Conservation (phyloP, 2,888 invertebrate species). For the Eurytoma adleriae region DNA sequence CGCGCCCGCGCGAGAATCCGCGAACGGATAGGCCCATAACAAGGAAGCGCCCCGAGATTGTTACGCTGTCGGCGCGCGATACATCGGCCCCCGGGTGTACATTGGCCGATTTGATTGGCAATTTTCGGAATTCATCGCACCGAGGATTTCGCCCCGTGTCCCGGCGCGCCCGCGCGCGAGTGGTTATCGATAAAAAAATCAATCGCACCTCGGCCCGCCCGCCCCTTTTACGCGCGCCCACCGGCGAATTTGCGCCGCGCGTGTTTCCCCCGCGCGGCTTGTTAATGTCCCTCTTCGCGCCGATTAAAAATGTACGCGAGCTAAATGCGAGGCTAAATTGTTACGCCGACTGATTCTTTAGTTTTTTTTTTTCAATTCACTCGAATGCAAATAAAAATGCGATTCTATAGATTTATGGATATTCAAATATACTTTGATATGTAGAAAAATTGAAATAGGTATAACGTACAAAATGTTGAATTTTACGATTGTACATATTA, state of each 20-base stretch:
- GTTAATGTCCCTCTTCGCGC: too few species aligned
- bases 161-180: background rate
- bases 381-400: too few species aligned
- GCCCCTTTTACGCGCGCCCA: background rate
- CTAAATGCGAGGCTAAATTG: too few species aligned
- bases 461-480: too few species aligned
- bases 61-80: conserved; percentile 28
- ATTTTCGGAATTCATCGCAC: conserved; percentile 34
- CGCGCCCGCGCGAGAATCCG: background rate
- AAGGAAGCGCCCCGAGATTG: conserved; percentile 51
- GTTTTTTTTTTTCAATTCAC: too few species aligned
- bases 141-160: background rate
- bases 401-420: too few species aligned
- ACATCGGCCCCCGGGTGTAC: background rate
- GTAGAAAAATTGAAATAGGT: too few species aligned
- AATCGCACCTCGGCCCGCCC: background rate
- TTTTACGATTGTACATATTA: too few species aligned
- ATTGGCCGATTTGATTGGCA: conserved; percentile 55
- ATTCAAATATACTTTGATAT: too few species aligned
- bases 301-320: too few species aligned
- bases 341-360: too few species aligned
- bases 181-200: conserved; percentile 46
- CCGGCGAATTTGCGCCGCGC: background rate
- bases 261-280: too few species aligned
- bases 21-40: conserved; percentile 9